These are phyloP conservation scores for Ypsolopha sequella DNA, from an alignment of 2,888 invertebrate species.

Conservation along the genomic window DNA sequence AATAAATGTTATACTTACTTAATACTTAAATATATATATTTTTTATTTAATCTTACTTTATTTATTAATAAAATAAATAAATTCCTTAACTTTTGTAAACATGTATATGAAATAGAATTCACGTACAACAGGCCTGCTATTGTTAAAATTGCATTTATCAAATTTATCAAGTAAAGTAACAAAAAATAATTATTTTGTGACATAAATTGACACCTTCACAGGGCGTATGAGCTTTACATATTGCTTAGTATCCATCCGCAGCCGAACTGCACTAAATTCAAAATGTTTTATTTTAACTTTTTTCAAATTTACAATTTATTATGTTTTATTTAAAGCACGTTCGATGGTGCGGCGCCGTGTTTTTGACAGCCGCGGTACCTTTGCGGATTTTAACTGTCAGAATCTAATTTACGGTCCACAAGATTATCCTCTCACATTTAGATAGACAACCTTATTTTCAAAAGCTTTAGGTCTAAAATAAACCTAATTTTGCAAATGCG, in stretches of 20 bases:
- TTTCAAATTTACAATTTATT: constrained; percentile 13
- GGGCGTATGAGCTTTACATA: too few relatives aligned
- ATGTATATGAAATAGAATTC: too few relatives aligned
- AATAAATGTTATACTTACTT: too few relatives aligned
- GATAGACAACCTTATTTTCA: neutral
- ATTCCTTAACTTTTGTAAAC: too few relatives aligned
- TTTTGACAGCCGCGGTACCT: constrained; percentile 66
- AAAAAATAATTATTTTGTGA: too few relatives aligned
- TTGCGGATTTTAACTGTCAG: constrained; percentile 61
- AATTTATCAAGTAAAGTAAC: too few relatives aligned
- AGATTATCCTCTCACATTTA: neutral
- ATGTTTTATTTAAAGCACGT: constrained; percentile 53
- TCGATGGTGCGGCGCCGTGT: constrained; percentile 53
- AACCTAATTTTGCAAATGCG: too few relatives aligned
- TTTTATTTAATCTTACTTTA: too few relatives aligned
- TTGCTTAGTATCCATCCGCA: neutral
- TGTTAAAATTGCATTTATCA: too few relatives aligned
- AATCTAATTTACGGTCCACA: constrained; percentile 44
- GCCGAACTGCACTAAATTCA: constrained; percentile 1
- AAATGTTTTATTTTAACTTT: neutral
- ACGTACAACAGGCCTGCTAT: too few relatives aligned
- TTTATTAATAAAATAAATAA: too few relatives aligned
- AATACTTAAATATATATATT: too few relatives aligned
- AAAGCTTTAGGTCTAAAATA: neutral
- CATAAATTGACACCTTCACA: neutral